These are phyloP conservation scores for Alauda arvensis DNA, from an alignment of 2,797 vertebrate species.

Conservation along the genomic window DNA sequence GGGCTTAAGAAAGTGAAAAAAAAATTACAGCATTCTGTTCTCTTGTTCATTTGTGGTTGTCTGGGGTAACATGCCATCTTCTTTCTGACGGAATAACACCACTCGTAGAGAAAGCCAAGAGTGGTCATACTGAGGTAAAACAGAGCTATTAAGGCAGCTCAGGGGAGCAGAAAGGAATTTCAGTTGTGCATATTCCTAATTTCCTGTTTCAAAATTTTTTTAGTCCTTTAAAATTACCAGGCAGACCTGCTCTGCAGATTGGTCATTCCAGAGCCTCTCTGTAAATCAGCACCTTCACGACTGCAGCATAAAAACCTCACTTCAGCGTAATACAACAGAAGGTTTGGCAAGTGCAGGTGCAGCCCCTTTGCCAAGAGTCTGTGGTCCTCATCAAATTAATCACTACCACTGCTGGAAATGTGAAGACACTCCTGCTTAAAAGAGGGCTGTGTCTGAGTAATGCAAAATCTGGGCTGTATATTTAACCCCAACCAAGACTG, in stretches of 20 bases:
- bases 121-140: neutral
- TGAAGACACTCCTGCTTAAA: neutral
- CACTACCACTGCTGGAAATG: neutral
- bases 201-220: neutral
- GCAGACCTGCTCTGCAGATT: conserved; percentile 5
- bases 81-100: neutral
- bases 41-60: neutral
- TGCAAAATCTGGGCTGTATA: neutral
- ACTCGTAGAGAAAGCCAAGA: neutral
- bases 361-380: conserved; percentile 41
- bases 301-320: conserved; percentile 36
- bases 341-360: conserved; percentile 29
- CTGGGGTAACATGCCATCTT: neutral
- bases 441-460: neutral
- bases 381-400: conserved; percentile 57
- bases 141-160: neutral
- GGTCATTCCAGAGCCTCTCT: conserved; percentile 18
- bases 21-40: neutral
- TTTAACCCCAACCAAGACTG: neutral
- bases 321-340: conserved; percentile 15
- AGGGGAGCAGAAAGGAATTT: neutral
- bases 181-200: neutral
- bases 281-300: conserved; percentile 29
- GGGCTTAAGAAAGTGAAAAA: neutral
- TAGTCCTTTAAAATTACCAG: conserved; percentile 50